These are phyloP conservation scores for Acanthosoma haemorrhoidale DNA, from an alignment of 2,888 invertebrate genomes.

Conservation along the genomic window DNA sequence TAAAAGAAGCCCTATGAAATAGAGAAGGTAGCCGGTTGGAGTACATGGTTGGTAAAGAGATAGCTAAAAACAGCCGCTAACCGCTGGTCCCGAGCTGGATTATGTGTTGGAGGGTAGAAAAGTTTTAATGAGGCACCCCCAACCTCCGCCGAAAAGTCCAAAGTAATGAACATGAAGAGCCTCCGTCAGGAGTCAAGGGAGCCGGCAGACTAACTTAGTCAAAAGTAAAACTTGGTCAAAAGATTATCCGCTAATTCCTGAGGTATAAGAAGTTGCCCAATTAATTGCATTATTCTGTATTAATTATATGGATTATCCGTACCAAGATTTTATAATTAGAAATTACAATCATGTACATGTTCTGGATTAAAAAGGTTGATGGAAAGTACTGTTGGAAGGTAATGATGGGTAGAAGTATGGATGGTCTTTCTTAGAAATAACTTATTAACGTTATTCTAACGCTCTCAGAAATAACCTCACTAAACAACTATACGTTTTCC, in stretches of 20 bases:
- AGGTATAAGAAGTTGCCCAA: slow-evolving; percentile 12
- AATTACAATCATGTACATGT: no score
- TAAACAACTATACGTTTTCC: no score
- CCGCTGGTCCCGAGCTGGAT: background rate
- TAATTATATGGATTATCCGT: background rate
- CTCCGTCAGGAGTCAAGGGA: background rate
- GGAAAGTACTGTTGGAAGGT: no score
- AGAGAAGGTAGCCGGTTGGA: background rate
- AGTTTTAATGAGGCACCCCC: slow-evolving; percentile 2
- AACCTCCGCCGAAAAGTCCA: background rate
- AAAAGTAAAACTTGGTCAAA: slow-evolving; percentile 13
- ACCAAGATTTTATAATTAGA: no score
- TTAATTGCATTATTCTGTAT: slow-evolving; percentile 2
- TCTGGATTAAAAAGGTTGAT: no score
- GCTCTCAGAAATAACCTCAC: no score
- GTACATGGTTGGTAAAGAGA: background rate
- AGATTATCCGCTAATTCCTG: slow-evolving; percentile 12
- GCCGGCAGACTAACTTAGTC: background rate
- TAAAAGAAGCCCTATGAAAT: background rate
- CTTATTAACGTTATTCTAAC: no score
- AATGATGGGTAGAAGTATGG: no score
- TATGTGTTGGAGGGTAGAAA: slow-evolving; percentile 12
- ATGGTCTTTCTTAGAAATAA: no score
- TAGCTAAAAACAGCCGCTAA: slow-evolving; percentile 8
- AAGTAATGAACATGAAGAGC: slow-evolving; percentile 12